Base-by-base conservation (phyloP, 2,888 invertebrate genomes). In the Tethea ocularis region DNA sequence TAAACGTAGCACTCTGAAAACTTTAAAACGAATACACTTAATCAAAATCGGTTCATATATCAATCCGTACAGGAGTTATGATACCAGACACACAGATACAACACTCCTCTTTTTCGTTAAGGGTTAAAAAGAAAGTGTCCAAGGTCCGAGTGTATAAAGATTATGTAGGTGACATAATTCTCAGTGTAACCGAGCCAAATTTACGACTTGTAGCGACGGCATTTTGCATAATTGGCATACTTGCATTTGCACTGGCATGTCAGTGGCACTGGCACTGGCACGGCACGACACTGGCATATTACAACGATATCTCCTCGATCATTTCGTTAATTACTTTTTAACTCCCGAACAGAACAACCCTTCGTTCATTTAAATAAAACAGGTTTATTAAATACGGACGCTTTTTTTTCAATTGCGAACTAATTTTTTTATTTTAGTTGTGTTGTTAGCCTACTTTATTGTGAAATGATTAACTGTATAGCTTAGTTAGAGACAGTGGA, bases 301-400 rank as follows among this genome's bases (percentile, higher is more conserved):
- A 20, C 20, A 46, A 33, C 20, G 46, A 17, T 46, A 46, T 46
- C 38, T 38, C 17, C n/a, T 46, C 46, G 57, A 68, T 77, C 75
- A 83, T 87, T 86, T 85, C 78, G 77, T 77, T 87, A 83, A 87
- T 84, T 84, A 82, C 74, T 78, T 84, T 84, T 80, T 82, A 71
- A 69, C 61, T 52, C 57, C 57, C 51, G 62, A 60, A 61, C 58
- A 62, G 46, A 70, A 72, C 74, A 83, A 83, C 84, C 83, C 81
- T 82, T 83, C 75, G 74, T 76, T 74, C 75, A 74, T 81, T 78
- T 74, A 78, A 78, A 82, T 84, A 81, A 76, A 84, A 82, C 66
- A 74, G 67, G 69, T 80, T 84, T 76, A 83, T 86, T 87, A 81
- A 77, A 82, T 74, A 77, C 46, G 69, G 75, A 77, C 81, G 77